Base-by-base conservation (phyloP, 2,888 invertebrate genomes). In the Nymphalis c-album region DNA sequence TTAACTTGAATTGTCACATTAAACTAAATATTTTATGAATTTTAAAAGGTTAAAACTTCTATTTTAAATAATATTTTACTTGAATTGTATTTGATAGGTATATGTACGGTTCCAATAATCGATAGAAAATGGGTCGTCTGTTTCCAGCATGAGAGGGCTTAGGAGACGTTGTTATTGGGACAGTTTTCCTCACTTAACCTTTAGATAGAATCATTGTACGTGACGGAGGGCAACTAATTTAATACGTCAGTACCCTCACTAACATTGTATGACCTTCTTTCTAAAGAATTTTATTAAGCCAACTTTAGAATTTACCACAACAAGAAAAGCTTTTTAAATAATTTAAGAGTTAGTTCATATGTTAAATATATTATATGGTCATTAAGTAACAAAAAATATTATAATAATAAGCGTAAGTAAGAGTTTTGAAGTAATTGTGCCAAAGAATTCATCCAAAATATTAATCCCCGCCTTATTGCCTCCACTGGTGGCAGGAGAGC, bases 171-270 rank as follows among this genome's bases (percentile, higher is more conserved):
- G 40, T 10, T 57, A 57, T 57, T 57, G 57, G 57, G 57, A 55
- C 40, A 40, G 57, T 57, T 57, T 57, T 18, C 57, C 57, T 57
- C 57, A 57, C 57, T 57, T 57, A 57, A 57, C 57, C 57, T 57
- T 40, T 57, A 7, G 57, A 57, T 57, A 40, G 40, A 35, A 57
- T 40, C 57, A 57, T 57, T 57, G 57, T 57, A 57, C 57, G 57
- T 40, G 57, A 57, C 35, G 18, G 18, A 40, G 35, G 57, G 57
- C 35, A 31, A 31, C 55, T 57, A 57, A 57, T 57, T 57, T 40
- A 18, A 57, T 57, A 57, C 18, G 35, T 40, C 57, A 35, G 35
- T 57, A 40, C 10, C 26, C 53, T 31, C 8, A 55, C 26, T 31
- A 31, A 55, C 16, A n/a, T 55, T 31, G 53, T 16, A n/a, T 55